Base-by-base conservation (phyloP, 2,797 vertebrate genomes). In the Bovichtus variegatus region DNA sequence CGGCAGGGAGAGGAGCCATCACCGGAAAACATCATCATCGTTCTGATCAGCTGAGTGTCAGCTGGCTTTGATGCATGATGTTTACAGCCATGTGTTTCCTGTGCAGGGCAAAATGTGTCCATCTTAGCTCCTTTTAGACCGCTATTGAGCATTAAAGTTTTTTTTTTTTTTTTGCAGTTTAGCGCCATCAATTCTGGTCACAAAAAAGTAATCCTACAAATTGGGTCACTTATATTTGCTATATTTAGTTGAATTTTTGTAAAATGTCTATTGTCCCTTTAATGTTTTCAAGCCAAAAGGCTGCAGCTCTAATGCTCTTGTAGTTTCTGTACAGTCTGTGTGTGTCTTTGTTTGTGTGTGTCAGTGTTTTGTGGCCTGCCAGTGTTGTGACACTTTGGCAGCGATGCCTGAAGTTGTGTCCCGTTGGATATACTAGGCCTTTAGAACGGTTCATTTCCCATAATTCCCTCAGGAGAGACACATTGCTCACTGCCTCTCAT, bases 391-490 rank as follows among this genome's bases (percentile, higher is more conserved):
- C 83, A 89, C 78, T 70, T 80, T 86, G 83, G 72, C 73, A 81
- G 82, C 16, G 58, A 79, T 36, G 85, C 85, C 87, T 89, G 74
- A 86, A 81, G 85, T 84, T 66, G 61, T 71, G 74, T 89, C 89
- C 87, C 74, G 13, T 73, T 66, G 81, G 81, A 87, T 71, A 87
- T 66, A 80, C 71, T 23, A 51, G 83, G 80, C 80, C 81, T 90
- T 90, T 90, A 81, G 54, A 88, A 81, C 9, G 80, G 55, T 87
- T 91, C 85, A 87, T 90, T 88, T 90, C 75, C 90, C 82, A 71
- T 78, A 61, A 86, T 74, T 85, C 87, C 88, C 85, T 49, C 41
- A 16, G 83, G 90, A 80, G 57, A 67, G 73, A 63, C 71, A 38
- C 83, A 81, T 83, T 81, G 80, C 85, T 91, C 85, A 75, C 86